Percentiles rank a stretch among this genome's conserved stretches.
These are phyloP conservation scores for Stratiomys singularior DNA, from an alignment of 2,888 invertebrate genomes.

Conservation along the genomic window DNA sequence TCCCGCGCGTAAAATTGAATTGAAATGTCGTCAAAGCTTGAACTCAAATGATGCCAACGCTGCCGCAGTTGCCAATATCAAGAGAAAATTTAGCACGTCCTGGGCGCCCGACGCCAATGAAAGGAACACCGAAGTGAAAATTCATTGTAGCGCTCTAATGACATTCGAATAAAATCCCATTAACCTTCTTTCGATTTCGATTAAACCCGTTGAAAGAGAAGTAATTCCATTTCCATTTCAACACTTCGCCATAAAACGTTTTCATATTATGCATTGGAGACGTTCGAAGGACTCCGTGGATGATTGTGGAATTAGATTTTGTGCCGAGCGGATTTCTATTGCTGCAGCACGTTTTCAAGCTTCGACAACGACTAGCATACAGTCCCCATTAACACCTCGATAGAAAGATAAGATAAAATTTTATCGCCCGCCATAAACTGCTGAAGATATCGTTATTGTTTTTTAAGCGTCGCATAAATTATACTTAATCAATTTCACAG, in stretches of 20 bases:
- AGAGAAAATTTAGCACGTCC: background rate
- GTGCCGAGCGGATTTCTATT: background rate
- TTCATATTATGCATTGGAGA: background rate
- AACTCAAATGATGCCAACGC: background rate
- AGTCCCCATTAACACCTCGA: slow-evolving; percentile 6
- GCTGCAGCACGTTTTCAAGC: background rate
- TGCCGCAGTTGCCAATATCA: background rate
- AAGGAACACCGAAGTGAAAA: background rate
- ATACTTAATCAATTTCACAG: too few relatives aligned
- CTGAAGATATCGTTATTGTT: background rate
- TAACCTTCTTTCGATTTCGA: slow-evolving; percentile 42
- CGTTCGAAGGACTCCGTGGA: background rate
- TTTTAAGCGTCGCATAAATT: too few relatives aligned
- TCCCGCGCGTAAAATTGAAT: slow-evolving; percentile 34
- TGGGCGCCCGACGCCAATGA: background rate
- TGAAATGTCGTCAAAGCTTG: slow-evolving; percentile 24
- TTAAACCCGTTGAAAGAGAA: slow-evolving; percentile 31
- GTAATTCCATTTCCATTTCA: slow-evolving; percentile 36
- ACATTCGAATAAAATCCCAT: slow-evolving; percentile 45
- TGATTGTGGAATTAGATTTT: background rate
- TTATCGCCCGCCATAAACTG: background rate
- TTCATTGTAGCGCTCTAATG: slow-evolving; percentile 25
- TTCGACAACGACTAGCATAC: background rate
- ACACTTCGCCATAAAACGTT: slow-evolving; percentile 7
- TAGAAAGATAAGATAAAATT: background rate